Percentiles rank a stretch among this genome's conserved stretches.
Conservation (phyloP, 1,140 invertebrate genomes). For the Neoseiulus cucumeris region DNA sequence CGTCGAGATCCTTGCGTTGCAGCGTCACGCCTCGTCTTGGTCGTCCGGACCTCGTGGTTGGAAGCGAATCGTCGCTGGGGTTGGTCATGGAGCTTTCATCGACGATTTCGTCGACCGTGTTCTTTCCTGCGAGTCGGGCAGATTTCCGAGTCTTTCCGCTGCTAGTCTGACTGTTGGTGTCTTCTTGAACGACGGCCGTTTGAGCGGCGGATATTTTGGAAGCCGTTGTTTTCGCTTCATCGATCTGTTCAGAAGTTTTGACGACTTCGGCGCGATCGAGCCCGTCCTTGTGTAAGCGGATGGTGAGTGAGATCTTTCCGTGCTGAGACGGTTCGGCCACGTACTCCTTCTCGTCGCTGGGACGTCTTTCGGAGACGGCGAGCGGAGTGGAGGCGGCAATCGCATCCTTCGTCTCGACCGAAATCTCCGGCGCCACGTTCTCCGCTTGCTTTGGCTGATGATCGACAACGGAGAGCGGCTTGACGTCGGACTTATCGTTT, state of each 20-base stretch:
- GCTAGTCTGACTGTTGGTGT: neutral
- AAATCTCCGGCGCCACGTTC: neutral
- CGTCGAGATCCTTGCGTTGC: neutral
- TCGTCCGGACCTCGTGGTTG: neutral
- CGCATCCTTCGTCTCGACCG: neutral
- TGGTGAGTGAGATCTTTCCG: constrained; percentile 20
- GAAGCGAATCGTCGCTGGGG: neutral
- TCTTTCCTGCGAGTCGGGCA: constrained; percentile 33
- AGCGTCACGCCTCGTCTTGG: neutral
- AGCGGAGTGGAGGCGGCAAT: neutral
- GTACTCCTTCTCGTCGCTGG: constrained; percentile 19
- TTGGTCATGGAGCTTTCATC: constrained; percentile 51
- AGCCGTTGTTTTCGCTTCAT: constrained; percentile 12
- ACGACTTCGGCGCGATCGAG: constrained; percentile 19
- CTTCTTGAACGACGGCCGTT: neutral
- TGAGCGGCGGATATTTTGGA: neutral
- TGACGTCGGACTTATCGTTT: neutral
- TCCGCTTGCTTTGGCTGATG: neutral
- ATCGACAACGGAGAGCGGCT: neutral
- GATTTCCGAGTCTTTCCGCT: constrained; percentile 40
- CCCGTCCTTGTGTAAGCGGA: constrained; percentile 20
- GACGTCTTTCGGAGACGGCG: neutral
- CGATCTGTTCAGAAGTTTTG: constrained; percentile 19
- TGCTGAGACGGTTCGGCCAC: constrained; percentile 19
- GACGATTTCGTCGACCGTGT: constrained; percentile 58